These are phyloP conservation scores for Eurystomus gularis DNA, from an alignment of 2,113 vertebrate species.

Conservation along the genomic window DNA sequence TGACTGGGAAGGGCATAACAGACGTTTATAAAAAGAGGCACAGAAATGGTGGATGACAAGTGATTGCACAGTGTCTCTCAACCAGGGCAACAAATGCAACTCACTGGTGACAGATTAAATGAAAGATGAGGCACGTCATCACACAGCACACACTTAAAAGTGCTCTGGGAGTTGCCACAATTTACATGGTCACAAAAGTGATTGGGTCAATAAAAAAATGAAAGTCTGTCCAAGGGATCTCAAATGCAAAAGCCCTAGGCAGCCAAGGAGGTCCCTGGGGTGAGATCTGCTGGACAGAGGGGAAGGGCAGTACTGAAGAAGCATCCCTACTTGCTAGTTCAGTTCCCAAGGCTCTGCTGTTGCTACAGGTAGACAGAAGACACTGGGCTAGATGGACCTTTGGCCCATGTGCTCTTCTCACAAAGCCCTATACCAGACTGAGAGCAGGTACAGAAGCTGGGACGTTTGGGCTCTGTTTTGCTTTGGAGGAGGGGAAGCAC, in stretches of 20 bases:
- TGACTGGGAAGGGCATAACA: not conserved
- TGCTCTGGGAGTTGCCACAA: not conserved
- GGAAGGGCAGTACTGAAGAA: not conserved
- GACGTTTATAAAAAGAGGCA: not conserved
- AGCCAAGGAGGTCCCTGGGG: not conserved
- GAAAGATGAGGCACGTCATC: not conserved
- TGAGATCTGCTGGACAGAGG: not conserved
- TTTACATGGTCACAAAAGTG: not conserved
- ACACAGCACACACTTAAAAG: rapidly evolving
- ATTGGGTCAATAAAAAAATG: not conserved
- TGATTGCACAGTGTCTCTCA: not conserved
- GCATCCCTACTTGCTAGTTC: not conserved
- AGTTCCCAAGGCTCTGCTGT: not conserved
- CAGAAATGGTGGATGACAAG: not conserved
- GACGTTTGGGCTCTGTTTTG: not conserved
- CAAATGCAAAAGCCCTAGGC: not conserved
- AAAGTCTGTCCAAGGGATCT: not conserved
- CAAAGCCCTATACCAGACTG: not conserved
- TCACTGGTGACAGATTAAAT: not conserved
- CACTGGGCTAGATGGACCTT: not conserved
- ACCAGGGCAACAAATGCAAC: not conserved
- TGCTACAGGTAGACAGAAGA: not conserved
- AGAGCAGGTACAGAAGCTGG: not conserved
- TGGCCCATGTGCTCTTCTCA: not conserved
- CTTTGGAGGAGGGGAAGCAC: not conserved